Evolutionary conservation across 2,888 invertebrate species (phyloP).

Genomic region (Hemistola chrysoprasaria): DNA sequence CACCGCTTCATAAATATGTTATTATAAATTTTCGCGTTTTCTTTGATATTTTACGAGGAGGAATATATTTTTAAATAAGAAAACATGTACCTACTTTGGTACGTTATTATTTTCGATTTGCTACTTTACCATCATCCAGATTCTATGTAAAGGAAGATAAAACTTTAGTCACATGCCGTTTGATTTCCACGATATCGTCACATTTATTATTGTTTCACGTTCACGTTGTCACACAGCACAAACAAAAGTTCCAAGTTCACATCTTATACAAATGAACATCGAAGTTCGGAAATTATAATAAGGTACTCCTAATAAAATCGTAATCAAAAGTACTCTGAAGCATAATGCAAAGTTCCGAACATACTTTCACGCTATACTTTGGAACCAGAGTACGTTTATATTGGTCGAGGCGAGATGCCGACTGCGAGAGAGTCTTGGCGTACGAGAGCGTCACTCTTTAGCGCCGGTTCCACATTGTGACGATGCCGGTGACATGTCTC

Average conservation of each 20-base stretch:
- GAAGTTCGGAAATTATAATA: slow-evolving; percentile 10
- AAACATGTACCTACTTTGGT: no score
- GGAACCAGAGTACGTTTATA: slow-evolving; percentile 71
- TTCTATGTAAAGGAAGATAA: not conserved
- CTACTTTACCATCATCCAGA: slow-evolving; percentile 28
- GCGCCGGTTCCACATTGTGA: slow-evolving; percentile 47
- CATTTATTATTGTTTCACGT: not conserved
- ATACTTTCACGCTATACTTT: slow-evolving; percentile 61
- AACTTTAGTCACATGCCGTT: not conserved
- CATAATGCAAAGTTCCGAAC: slow-evolving; percentile 40
- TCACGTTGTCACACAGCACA: slow-evolving; percentile 20
- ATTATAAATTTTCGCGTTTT: no score
- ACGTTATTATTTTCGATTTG: no score
- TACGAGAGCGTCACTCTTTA: slow-evolving; percentile 45
- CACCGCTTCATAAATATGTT: no score
- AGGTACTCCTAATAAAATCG: slow-evolving; percentile 6
- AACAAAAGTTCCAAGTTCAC: slow-evolving; percentile 6
- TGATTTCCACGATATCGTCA: no score
- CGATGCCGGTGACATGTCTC: slow-evolving; percentile 49
- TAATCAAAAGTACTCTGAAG: slow-evolving; percentile 25
- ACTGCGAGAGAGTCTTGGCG: slow-evolving; percentile 67
- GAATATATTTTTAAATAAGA: no score
- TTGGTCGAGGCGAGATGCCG: slow-evolving; percentile 60
- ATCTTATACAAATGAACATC: slow-evolving; percentile 2
- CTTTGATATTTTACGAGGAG: no score